Base-by-base conservation (phyloP, 2,113 vertebrate genomes). In the Martes martes region DNA sequence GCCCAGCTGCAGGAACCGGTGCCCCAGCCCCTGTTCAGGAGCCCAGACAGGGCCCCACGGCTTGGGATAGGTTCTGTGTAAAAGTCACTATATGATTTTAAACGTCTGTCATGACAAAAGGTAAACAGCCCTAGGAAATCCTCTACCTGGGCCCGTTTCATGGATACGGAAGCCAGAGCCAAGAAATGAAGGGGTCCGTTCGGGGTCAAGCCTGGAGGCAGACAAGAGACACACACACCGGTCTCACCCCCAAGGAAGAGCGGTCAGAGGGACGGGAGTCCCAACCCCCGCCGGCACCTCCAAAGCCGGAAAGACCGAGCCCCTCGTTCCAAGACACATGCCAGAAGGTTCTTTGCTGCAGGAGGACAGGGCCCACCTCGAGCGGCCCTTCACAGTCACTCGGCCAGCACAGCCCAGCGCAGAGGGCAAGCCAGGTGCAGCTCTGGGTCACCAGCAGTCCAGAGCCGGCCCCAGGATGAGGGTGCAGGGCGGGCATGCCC, bases 11-110 rank as follows among this genome's bases (percentile, higher is more conserved):
- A 31, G 0, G 33, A 28, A 61, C 24, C 1, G 3, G 21, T 2
- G 2, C 8, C 91, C 80, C 18, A 26, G 11, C 23, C 61, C 2
- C 13, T 2, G 61, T 33, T 23, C 39, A 26, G 0, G n/a, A 23
- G 26, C 16, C 13, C 67, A n/a, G 50, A 26, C 45, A 2, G n/a
- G 31, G 55, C 11, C 0, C 0, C 6, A 16, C 13, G 4, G 39
- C 33, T 47, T 10, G 0, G 47, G 31, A 6, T 0, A 0, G 7
- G 5, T 19, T 4, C 61, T 13, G 0, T 1, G 1, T 1, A 39
- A 31, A 67, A 4, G 31, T 1, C 0, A 7, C 4, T 0, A 19
- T 0, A 0, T 4, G 15, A 45, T 2, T 7, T 3, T 19, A 6
- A 65, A n/a, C 0, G 11, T 16, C 33, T 4, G 11, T n/a, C 23